These are phyloP conservation scores for Anarhynchus alexandrinus DNA, from an alignment of 2,113 vertebrate genomes.

Conservation along the genomic window DNA sequence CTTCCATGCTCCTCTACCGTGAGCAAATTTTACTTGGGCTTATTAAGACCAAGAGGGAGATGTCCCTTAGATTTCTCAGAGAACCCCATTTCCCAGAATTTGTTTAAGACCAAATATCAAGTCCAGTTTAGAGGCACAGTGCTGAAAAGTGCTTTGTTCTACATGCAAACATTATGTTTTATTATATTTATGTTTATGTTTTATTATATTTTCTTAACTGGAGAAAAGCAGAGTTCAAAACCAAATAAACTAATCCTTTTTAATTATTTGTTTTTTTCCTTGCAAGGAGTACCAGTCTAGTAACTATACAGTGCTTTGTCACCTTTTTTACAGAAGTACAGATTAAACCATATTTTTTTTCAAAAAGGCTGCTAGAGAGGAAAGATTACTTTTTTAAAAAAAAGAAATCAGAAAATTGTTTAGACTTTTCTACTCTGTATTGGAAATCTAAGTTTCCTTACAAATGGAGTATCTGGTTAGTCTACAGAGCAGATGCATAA, in stretches of 20 bases:
- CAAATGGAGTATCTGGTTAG: not conserved
- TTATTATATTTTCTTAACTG: not conserved
- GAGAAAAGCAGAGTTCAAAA: not conserved
- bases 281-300: not conserved
- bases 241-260: not conserved
- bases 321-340: not conserved
- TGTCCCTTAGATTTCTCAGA: not conserved
- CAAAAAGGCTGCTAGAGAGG: not conserved
- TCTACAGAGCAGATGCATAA: not conserved
- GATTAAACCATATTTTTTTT: not conserved
- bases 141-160: not conserved
- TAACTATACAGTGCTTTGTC: not conserved
- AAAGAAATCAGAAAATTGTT: not conserved
- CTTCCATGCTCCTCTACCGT: not conserved
- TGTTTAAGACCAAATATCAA: not conserved
- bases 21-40: not conserved
- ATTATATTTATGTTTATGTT: not conserved
- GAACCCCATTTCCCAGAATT: not conserved
- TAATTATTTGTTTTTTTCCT: not conserved
- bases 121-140: not conserved
- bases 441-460: not conserved
- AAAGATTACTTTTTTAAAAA: too few species aligned
- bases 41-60: not conserved
- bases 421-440: not conserved
- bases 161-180: not conserved